These are phyloP conservation scores for Diadumene lineata DNA, from an alignment of 92 coral and sea anemone genomes.

Conservation along the genomic window DNA sequence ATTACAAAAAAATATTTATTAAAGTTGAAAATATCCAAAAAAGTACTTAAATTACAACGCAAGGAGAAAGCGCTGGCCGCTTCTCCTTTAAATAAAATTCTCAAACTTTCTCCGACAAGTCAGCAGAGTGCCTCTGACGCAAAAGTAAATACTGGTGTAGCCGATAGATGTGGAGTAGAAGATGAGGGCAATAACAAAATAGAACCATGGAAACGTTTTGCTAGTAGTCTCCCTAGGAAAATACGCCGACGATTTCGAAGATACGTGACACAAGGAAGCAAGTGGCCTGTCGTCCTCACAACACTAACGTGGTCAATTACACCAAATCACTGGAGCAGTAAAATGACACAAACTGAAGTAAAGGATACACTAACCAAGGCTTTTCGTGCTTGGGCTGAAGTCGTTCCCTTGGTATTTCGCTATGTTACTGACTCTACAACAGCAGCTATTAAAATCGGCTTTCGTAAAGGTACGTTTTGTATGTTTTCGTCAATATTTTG, in stretches of 20 bases:
- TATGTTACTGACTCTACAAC: background rate
- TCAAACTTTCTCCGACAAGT: slow-evolving; percentile 23
- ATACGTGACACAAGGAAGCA: slow-evolving; percentile 25
- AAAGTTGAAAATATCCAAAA: background rate
- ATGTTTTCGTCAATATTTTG: background rate
- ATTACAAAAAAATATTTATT: slow-evolving; percentile 8
- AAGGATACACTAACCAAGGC: slow-evolving; percentile 30
- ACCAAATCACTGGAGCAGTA: slow-evolving; percentile 1
- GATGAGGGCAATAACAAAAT: slow-evolving; percentile 14
- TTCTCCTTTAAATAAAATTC: slow-evolving; percentile 16
- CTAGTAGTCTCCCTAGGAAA: slow-evolving; percentile 4
- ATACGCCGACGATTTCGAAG: slow-evolving; percentile 43
- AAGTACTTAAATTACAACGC: slow-evolving; percentile 8
- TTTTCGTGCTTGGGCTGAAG: slow-evolving; percentile 58
- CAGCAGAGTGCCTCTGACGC: slow-evolving; percentile 23
- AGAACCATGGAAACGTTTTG: slow-evolving; percentile 3
- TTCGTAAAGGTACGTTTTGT: slow-evolving; percentile 41
- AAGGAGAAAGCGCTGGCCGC: slow-evolving; percentile 24
- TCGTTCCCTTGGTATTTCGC: slow-evolving; percentile 36
- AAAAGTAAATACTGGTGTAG: background rate
- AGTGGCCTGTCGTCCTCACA: slow-evolving; percentile 20
- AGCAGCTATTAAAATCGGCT: slow-evolving; percentile 42
- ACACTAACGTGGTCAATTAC: slow-evolving; percentile 54
- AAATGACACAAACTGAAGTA: slow-evolving; percentile 18
- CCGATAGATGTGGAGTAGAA: slow-evolving; percentile 47